A percentile compares a stretch with the other conserved stretches of the same genome.
phyloP scores from a whole-genome alignment of 2,113 vertebrate species.

The Cettia cetti region DNA sequence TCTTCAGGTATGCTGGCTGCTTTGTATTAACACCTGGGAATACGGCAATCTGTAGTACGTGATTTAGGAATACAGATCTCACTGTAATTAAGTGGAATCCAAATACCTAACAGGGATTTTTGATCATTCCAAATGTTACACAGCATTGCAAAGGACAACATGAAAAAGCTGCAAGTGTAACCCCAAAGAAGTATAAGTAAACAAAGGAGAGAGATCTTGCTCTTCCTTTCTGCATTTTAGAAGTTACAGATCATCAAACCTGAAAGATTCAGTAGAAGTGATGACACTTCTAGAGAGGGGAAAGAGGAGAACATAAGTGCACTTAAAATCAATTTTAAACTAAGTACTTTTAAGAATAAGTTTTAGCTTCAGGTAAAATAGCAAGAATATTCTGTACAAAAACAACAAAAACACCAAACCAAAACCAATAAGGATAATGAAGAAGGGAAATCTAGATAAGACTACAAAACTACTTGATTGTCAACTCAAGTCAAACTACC shows the following conservation, averaged over 20 bases:
- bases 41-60: not conserved
- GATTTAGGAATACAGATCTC: conserved; percentile 7
- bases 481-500: not conserved
- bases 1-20: not conserved
- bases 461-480: not conserved
- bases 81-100: not conserved
- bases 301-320: not conserved
- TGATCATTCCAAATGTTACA: not conserved
- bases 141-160: not conserved
- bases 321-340: not conserved
- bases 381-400: not conserved
- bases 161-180: not conserved
- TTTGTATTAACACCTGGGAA: not conserved
- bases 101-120: not conserved
- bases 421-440: not conserved
- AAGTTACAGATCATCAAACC: not conserved
- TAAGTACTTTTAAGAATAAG: not conserved
- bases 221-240: not conserved
- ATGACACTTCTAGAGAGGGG: rapidly evolving
- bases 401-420: not conserved
- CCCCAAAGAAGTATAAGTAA: not conserved
- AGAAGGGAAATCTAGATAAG: not conserved
- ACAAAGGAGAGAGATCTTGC: not conserved
- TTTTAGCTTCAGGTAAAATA: not conserved
- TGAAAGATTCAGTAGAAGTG: not conserved